Conservation (phyloP, 2,113 vertebrate genomes). For the Myanophis thanlyinensis region DNA sequence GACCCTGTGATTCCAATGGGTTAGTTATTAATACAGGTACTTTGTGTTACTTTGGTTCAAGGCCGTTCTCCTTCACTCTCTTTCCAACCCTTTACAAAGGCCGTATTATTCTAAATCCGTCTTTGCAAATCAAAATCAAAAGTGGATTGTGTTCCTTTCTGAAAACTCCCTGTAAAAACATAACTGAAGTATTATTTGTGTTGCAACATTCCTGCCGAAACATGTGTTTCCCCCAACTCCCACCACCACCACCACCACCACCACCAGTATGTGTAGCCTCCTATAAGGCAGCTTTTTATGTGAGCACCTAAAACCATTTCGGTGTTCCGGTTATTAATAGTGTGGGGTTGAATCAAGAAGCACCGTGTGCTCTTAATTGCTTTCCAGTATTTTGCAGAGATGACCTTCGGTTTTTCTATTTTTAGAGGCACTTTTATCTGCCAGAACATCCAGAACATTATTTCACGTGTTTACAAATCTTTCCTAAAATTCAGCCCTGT, state of each 20-base stretch:
- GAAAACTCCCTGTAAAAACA: neutral
- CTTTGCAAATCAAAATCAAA: neutral
- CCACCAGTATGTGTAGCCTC: neutral
- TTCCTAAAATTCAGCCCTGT: neutral
- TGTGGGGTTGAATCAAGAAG: neutral
- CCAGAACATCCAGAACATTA: neutral
- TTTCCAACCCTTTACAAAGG: neutral
- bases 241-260: no score
- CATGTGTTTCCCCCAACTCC: neutral
- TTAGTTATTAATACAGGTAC: neutral
- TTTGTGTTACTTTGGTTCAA: neutral
- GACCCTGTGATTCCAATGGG: neutral
- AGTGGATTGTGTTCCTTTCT: neutral
- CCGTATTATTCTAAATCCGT: neutral
- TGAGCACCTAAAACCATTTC: neutral
- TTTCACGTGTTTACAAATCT: neutral
- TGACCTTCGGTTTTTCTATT: neutral
- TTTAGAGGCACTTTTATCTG: neutral
- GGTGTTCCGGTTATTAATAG: neutral
- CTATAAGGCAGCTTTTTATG: neutral
- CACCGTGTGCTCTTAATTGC: neutral
- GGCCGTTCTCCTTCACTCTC: neutral
- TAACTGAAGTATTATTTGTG: neutral
- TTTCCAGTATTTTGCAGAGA: neutral
- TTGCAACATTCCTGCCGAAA: neutral